A percentile compares a stretch with the other conserved stretches of the same genome.
phyloP scores from a whole-genome alignment of 2,113 vertebrate genomes.

The Myanophis thanlyinensis region DNA sequence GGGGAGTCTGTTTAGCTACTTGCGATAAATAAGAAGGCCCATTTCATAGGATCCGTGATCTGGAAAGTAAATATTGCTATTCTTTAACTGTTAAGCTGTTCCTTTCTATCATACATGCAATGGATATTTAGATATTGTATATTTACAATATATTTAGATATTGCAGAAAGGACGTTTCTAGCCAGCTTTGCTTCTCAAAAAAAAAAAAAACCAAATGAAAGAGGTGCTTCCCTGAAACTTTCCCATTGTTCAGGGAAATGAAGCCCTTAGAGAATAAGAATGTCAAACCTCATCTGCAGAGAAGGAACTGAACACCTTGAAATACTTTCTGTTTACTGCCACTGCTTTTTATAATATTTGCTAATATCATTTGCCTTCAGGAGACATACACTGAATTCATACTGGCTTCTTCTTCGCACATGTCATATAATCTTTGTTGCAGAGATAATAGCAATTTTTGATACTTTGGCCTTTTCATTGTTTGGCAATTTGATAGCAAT shows the following conservation, averaged over 20 bases:
- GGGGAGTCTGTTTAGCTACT: not conserved
- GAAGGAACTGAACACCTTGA: not conserved
- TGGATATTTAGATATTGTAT: not conserved
- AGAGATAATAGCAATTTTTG: conserved; percentile 34
- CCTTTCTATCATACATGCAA: not conserved
- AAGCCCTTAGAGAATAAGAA: not conserved
- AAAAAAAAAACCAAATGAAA: not conserved
- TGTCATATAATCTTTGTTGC: conserved; percentile 40
- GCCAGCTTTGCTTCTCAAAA: not conserved
- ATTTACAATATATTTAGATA: not conserved
- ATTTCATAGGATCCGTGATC: not conserved
- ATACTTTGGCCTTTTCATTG: conserved; percentile 34
- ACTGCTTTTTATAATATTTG: not conserved
- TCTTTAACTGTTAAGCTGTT: not conserved
- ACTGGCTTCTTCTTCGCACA: not conserved
- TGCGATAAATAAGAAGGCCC: not conserved
- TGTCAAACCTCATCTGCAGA: not conserved
- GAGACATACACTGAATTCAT: conserved; percentile 8
- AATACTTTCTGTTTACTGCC: conserved; percentile 21
- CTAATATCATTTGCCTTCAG: conserved; percentile 10
- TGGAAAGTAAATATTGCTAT: not conserved
- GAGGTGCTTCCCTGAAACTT: not conserved
- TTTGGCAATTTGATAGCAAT: conserved; percentile 48
- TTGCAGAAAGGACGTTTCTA: not conserved
- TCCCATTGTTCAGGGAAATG: not conserved